Conservation (phyloP, 2,888 invertebrate genomes). For the Laothoe populi region DNA sequence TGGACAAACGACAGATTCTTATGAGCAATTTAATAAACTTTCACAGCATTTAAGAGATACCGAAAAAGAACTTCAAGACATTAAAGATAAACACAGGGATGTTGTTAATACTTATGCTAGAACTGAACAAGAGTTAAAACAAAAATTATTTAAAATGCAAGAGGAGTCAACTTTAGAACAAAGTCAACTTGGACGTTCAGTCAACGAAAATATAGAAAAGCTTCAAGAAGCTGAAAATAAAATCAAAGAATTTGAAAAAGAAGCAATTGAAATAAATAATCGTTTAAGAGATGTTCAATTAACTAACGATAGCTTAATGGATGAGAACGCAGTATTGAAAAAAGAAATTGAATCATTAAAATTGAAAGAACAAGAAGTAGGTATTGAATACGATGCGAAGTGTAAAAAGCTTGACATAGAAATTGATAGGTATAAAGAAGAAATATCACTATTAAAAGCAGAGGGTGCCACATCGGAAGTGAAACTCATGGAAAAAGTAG, state of each 20-base stretch:
- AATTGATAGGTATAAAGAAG: slow-evolving; percentile 77
- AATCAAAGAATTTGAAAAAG: slow-evolving; percentile 64
- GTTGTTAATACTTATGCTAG: slow-evolving; percentile 71
- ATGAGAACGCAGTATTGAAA: slow-evolving; percentile 74
- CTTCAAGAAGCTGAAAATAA: slow-evolving; percentile 65
- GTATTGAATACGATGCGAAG: slow-evolving; percentile 62
- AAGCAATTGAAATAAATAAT: slow-evolving; percentile 55
- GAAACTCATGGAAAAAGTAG: slow-evolving; percentile 79
- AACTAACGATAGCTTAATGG: slow-evolving; percentile 67
- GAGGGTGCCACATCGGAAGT: slow-evolving; percentile 75
- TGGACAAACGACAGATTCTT: slow-evolving; percentile 85
- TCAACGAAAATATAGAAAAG: slow-evolving; percentile 68
- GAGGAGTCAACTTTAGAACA: slow-evolving; percentile 73
- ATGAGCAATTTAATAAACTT: slow-evolving; percentile 83
- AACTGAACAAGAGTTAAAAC: slow-evolving; percentile 77
- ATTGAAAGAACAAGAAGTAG: slow-evolving; percentile 69
- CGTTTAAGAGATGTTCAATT: slow-evolving; percentile 60
- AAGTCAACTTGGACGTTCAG: slow-evolving; percentile 61
- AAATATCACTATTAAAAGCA: slow-evolving; percentile 72
- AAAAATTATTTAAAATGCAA: slow-evolving; percentile 74
- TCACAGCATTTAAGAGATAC: slow-evolving; percentile 83
- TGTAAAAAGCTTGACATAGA: slow-evolving; percentile 73
- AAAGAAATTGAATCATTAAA: slow-evolving; percentile 70
- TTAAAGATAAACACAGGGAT: slow-evolving; percentile 78
- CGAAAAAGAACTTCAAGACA: slow-evolving; percentile 82